Evolutionary conservation across 2,888 invertebrate species (phyloP), one percentile per base, ranked within the genome.

Genomic region (Choristoneura rosaceana): DNA sequence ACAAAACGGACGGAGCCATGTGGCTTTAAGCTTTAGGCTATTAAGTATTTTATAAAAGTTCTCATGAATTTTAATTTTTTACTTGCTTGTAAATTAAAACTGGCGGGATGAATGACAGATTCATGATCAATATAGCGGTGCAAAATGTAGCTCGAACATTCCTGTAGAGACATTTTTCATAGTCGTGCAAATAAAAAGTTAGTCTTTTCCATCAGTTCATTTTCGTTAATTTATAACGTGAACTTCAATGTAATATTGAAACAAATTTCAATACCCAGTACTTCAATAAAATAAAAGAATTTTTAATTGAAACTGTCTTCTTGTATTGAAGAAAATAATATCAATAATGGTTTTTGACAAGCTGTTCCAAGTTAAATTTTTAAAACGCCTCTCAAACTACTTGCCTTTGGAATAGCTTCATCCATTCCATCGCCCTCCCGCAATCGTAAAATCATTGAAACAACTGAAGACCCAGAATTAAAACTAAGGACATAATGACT

Each of bases 401-500:
- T 65, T 38, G 41, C 38, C 41, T 60, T 60, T 45, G 41, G 38
- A 25, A 59, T 69, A 41, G 34, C 67, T 63, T 58, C 34, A 50
- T n/a, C n/a, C n/a, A n/a, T n/a, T n/a, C n/a, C n/a, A n/a, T 68
- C 58, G 41, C 45, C n/a, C 58, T 33, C 62, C 67, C 55, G 63
- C 47, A 63, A 45, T 45, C 43, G 45, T 71, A 47, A 60, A 63
- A 64, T 64, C 63, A 34, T 64, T 50, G 63, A 50, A 64, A 50
- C 34, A 47, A 60, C 64, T 65, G 59, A 59, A 38, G 58, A 38
- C 12, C 15, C 15, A 17, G 2, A 33, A 58, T 62, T 67, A 71
- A 67, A 62, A 71, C 41, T 67, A 63, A 4, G 62, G 45, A 38
- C 45, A 61, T 67, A 67, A 67, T 71, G 61, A 67, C 33, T 68